Conservation (phyloP, 1,140 invertebrate species). For the Pseudomyrmex sp. region DNA sequence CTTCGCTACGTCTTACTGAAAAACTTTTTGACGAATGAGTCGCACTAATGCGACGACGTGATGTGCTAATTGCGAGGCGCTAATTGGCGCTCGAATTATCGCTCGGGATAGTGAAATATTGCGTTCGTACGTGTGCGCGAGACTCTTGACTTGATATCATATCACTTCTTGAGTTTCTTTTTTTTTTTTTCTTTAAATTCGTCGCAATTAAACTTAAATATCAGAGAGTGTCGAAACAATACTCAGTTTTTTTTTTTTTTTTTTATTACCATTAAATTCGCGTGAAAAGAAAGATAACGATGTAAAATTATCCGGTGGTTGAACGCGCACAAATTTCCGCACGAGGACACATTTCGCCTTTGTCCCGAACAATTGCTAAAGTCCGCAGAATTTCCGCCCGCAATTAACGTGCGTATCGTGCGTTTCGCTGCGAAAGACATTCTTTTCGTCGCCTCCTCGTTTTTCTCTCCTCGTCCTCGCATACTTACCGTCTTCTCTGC, state of each 20-base stretch:
- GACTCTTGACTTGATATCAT: too few species aligned
- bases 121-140: not conserved
- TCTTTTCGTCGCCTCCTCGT: constrained; percentile 19
- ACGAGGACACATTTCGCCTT: not conserved
- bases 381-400: not conserved
- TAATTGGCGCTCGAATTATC: constrained; percentile 37
- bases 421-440: constrained; percentile 3
- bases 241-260: too few species aligned
- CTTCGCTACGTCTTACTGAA: too few species aligned
- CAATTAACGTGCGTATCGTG: constrained; percentile 10
- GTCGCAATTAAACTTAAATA: too few species aligned
- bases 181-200: too few species aligned
- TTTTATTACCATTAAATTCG: not conserved
- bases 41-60: constrained; percentile 9
- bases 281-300: not conserved
- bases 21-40: not conserved
- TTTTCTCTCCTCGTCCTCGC: not conserved
- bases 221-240: not conserved
- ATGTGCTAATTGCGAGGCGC: constrained; percentile 39
- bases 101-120: not conserved
- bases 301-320: constrained; percentile 16
- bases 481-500: not conserved
- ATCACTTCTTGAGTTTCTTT: too few species aligned
- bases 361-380: constrained; percentile 11
- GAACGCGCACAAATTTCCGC: not conserved